phyloP scores from a whole-genome alignment of 2,113 vertebrate genomes.

The Chionis minor region DNA sequence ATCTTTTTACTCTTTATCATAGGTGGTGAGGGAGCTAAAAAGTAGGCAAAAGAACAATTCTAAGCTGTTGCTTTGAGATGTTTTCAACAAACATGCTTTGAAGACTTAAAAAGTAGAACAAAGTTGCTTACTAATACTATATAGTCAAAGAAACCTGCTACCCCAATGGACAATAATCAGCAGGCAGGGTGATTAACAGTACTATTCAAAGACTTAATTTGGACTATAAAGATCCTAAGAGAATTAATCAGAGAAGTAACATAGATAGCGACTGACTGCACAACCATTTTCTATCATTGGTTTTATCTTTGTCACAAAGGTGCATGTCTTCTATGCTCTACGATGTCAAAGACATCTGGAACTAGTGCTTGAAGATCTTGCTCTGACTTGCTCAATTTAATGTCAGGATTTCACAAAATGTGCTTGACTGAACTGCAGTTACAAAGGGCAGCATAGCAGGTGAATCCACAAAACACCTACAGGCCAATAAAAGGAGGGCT shows the following conservation, averaged over 20 bases:
- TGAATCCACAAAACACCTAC: background rate
- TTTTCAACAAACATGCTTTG: background rate
- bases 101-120: background rate
- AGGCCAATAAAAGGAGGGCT: background rate
- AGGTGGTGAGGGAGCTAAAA: constrained; percentile 87
- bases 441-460: background rate
- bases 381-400: background rate
- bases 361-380: background rate
- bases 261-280: background rate
- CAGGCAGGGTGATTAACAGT: background rate
- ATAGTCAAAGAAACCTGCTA: background rate
- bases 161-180: background rate
- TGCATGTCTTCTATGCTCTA: background rate
- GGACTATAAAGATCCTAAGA: background rate
- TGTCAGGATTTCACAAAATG: background rate
- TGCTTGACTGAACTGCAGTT: background rate
- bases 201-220: background rate
- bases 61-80: background rate
- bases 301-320: background rate
- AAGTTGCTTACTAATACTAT: background rate
- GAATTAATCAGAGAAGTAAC: background rate
- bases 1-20: constrained; percentile 77
- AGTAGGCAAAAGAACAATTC: background rate
- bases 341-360: background rate
- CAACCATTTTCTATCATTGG: background rate